Evolutionary conservation across 2,888 invertebrate genomes (phyloP), one percentile per base, ranked within the genome.

Genomic region (Drosophila lacicola): DNA sequence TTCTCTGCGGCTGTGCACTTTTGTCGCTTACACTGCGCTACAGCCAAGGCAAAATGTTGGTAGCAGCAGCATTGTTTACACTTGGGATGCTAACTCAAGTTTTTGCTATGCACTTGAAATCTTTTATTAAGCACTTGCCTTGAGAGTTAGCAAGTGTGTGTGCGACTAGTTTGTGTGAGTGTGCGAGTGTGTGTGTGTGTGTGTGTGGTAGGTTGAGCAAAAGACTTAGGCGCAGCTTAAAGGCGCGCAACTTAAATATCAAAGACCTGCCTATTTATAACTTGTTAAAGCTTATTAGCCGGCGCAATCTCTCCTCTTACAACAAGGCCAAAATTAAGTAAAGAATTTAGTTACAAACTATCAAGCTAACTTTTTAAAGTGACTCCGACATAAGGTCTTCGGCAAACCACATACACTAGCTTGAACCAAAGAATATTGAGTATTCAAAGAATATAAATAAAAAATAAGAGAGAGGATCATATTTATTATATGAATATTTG

Each of bases 91-190:
- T 57, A 19, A 39, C 77, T 80, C 71, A 77, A 77, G 80, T 66
- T 74, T 72, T 80, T 74, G 60, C 74, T 37, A 67, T 80, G 80
- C 71, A 68, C 78, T 80, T 78, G 80, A 80, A 80, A 78, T 74
- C 78, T 58, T 74, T 77, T 71, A 69, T 66, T 68, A 71, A 63
- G 69, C 62, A 69, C 74, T 71, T 70, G 66, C 68, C 63, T 74
- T 67, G 64, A 53, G 50, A 41, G 53, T 60, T 21, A 17, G 4
- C 17, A 29, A 29, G 25, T 25, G 25, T 25, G 25, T 25, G 25
- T 25, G 6, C 25, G 25, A 25, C 25, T 25, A 37, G 19, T n/a
- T 6, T 39, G 4, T 41, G 37, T 25, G 29, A 36, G n/a, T 10
- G 14, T 29, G 13, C 17, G 17, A 17, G 17, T 34, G 10, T 9